Evolutionary conservation across 2,113 vertebrate species (phyloP).

Genomic region (Chloropsis hardwickii): DNA sequence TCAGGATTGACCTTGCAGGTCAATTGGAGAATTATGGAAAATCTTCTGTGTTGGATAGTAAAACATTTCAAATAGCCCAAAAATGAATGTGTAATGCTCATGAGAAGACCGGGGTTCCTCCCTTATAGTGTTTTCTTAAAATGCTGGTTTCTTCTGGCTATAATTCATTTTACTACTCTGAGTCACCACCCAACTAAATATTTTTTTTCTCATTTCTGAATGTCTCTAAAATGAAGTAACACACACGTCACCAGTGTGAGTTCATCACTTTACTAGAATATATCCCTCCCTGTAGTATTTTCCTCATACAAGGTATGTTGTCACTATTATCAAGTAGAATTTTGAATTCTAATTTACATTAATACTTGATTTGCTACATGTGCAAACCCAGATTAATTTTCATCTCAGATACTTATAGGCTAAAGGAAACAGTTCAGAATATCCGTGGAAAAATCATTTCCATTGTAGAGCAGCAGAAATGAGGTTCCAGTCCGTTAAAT

Average conservation of each 20-base stretch:
- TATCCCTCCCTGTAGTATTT: neutral
- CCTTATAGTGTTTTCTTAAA: neutral
- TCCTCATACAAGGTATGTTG: neutral
- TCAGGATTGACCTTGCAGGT: neutral
- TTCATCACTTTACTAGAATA: neutral
- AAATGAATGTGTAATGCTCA: neutral
- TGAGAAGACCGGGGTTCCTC: accelerated
- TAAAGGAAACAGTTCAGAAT: neutral
- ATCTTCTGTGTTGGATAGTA: neutral
- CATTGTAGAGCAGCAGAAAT: neutral
- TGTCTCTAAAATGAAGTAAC: neutral
- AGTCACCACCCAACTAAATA: neutral
- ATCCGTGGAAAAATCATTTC: neutral
- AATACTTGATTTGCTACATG: neutral
- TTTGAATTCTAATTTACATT: neutral
- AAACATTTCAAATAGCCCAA: neutral
- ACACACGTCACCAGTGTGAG: accelerated
- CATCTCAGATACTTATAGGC: accelerated
- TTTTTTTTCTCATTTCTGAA: neutral
- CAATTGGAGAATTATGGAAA: neutral
- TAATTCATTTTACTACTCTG: neutral
- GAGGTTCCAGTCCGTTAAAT: neutral
- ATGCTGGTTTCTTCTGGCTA: neutral
- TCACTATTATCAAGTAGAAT: neutral
- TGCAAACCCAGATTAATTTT: neutral